Evolutionary conservation across 2,797 vertebrate species (phyloP).

Genomic region (Leucoraja ocellata): DNA sequence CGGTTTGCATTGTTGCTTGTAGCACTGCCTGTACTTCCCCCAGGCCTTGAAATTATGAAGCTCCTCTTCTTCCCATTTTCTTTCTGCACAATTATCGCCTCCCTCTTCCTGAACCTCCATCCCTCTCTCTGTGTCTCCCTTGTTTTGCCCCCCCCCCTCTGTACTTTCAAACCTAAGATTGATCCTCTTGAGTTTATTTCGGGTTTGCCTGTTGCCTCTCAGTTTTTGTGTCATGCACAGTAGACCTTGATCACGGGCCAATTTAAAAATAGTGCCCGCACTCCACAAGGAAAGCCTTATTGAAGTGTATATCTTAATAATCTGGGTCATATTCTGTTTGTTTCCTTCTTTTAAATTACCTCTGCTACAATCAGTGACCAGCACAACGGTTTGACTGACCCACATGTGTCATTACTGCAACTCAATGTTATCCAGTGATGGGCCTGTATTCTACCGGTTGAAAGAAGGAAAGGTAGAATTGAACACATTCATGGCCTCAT

Average conservation of each 20-base stretch:
- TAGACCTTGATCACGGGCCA: background rate
- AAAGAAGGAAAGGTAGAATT: background rate
- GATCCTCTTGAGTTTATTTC: background rate
- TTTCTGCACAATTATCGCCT: no score
- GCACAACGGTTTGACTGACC: background rate
- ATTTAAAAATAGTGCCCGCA: background rate
- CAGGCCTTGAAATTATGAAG: background rate
- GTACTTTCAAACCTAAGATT: background rate
- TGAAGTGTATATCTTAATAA: background rate
- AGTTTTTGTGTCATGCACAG: background rate
- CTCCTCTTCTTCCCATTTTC: background rate
- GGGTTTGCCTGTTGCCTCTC: background rate
- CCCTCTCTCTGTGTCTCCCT: background rate
- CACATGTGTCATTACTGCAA: background rate
- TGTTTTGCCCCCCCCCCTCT: no score
- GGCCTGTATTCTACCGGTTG: background rate
- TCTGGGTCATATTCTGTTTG: background rate
- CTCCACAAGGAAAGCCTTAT: background rate
- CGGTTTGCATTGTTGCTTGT: background rate
- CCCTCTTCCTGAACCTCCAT: background rate
- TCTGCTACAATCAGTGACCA: background rate
- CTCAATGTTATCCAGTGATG: background rate
- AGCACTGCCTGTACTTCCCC: background rate
- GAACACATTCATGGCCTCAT: background rate
- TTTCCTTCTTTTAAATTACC: background rate